Evolutionary conservation across 2,888 invertebrate genomes (phyloP).

Genomic region (Cantharis flavilabris): DNA sequence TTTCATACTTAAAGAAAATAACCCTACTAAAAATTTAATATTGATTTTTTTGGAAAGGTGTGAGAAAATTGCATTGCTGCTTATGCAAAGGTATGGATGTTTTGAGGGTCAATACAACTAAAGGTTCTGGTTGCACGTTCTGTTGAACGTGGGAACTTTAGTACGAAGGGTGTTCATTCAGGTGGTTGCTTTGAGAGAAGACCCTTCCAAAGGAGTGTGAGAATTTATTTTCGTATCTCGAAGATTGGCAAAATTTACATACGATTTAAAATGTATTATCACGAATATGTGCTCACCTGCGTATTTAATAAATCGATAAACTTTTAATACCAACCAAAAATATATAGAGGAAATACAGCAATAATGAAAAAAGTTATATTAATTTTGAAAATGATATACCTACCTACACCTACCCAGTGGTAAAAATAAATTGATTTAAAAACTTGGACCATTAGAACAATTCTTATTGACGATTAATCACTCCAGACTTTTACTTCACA

Average conservation of each 20-base stretch:
- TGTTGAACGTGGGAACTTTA: slow-evolving; percentile 25
- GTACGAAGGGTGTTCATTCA: slow-evolving; percentile 19
- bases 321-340: background rate
- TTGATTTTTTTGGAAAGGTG: background rate
- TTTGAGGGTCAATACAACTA: slow-evolving; percentile 4
- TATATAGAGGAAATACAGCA: background rate
- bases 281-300: background rate
- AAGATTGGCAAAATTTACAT: background rate
- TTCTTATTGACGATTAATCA: slow-evolving; percentile 22
- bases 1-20: background rate
- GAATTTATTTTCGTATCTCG: slow-evolving; percentile 8
- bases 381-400: background rate
- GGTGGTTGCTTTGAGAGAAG: slow-evolving; percentile 22
- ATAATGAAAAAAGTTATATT: background rate
- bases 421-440: slow-evolving; percentile 2
- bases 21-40: background rate
- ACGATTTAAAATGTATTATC: background rate
- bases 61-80: background rate
- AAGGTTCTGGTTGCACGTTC: slow-evolving; percentile 17
- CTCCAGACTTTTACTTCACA: slow-evolving; percentile 7
- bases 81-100: slow-evolving; percentile 1
- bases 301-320: background rate
- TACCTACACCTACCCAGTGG: background rate
- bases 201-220: slow-evolving; percentile 24
- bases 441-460: slow-evolving; percentile 23